Percentiles rank a stretch among this genome's conserved stretches.
Conservation (phyloP, 1,140 invertebrate species). For the Halyomorpha halys region DNA sequence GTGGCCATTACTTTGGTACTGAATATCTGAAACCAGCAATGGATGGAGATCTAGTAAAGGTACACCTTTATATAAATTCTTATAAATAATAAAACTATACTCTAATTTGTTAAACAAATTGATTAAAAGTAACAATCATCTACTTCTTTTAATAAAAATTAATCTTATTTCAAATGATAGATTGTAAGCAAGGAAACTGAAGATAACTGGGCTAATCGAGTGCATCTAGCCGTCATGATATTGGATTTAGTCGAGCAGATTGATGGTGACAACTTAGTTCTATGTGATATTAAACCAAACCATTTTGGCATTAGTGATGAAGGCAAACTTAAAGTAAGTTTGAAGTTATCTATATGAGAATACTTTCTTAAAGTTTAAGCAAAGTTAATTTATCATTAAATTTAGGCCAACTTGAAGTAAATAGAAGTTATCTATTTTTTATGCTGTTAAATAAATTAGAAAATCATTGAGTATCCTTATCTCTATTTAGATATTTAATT, state of each 20-base stretch:
- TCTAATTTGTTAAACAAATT: too few relatives aligned
- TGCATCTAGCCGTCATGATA: constrained; percentile 47
- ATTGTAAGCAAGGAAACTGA: constrained; percentile 30
- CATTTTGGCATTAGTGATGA: constrained; percentile 50
- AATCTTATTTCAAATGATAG: constrained; percentile 22
- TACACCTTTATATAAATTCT: too few relatives aligned
- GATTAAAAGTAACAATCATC: too few relatives aligned
- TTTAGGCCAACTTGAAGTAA: too few relatives aligned
- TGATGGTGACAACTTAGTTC: constrained; percentile 46
- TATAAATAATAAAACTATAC: too few relatives aligned
- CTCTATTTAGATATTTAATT: too few relatives aligned
- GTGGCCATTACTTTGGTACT: constrained; percentile 50
- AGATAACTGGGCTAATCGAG: constrained; percentile 40
- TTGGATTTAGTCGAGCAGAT: constrained; percentile 49
- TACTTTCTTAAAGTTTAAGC: too few relatives aligned
- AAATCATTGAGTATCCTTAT: too few relatives aligned
- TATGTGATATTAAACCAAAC: constrained; percentile 55
- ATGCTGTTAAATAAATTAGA: too few relatives aligned
- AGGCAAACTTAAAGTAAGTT: constrained; percentile 37
- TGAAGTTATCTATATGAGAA: too few relatives aligned
- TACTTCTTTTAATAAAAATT: neutral
- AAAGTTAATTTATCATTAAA: too few relatives aligned
- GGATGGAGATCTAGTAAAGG: constrained; percentile 33
- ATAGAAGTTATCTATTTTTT: too few relatives aligned
- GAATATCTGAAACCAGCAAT: constrained; percentile 44